Evolutionary conservation across 1,140 invertebrate genomes (phyloP), one percentile per base, ranked within the genome.

Genomic region (Aethina tumida): DNA sequence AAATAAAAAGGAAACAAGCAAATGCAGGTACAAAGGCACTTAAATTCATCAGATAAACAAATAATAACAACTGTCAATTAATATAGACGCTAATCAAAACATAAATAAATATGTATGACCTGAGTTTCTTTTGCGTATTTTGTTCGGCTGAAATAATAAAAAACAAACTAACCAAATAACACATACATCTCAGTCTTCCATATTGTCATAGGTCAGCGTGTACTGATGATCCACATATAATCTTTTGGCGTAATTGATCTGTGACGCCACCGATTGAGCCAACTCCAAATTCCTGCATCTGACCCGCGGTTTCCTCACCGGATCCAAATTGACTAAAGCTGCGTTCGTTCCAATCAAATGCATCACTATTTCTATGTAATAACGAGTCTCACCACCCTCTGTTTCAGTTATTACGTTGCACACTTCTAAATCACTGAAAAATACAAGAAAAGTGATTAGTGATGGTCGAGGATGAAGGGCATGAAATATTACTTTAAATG

Each of bases 161-260:
- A n/a, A n/a, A n/a, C n/a, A n/a, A n/a, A n/a, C n/a, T n/a, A n/a
- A n/a, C n/a, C n/a, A n/a, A n/a, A n/a, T n/a, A n/a, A n/a, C n/a
- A n/a, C n/a, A n/a, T n/a, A n/a, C n/a, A n/a, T n/a, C 29, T 60
- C 55, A 62, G 53, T 62, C 59, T 62, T 62, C 59, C 14, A 31
- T 50, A 52, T 59, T 58, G 30, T 61, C 58, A 24, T 33, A 47
- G 29, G 21, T 47, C 21, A 55, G 59, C 38, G 73, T 75, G 54
- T 81, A 77, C 41, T 70, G 65, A 41, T 75, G 69, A 68, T 94
- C 89, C 58, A 87, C 77, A 58, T 81, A 84, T 52, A 92, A 74
- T 53, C 78, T 80, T 59, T 86, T 87, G 22, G 89, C 89, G 64
- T 89, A 89, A 53, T 87, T 89, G 45, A 75, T 71, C 60, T 69